A percentile compares a stretch with the other conserved stretches of the same genome.
These are phyloP conservation scores for Monarcha castaneiventris DNA, from an alignment of 2,113 vertebrate species.

Conservation along the genomic window DNA sequence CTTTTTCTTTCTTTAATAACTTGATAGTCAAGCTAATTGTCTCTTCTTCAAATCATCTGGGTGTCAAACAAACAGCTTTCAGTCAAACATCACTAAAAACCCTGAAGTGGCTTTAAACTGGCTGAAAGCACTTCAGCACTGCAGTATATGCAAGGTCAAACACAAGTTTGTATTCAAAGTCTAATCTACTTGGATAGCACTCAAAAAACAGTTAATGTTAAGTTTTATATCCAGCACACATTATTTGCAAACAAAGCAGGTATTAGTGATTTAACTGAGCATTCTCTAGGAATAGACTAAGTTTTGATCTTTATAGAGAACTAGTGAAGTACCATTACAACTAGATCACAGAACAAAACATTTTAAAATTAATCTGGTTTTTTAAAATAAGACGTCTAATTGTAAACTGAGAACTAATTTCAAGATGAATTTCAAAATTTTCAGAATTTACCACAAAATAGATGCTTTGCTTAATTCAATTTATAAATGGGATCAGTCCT, in stretches of 20 bases:
- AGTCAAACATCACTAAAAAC: conserved; percentile 2
- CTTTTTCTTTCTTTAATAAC: background rate
- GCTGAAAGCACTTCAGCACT: conserved; percentile 23
- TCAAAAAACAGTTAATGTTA: conserved; percentile 12
- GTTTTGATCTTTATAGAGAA: background rate
- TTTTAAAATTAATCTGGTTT: background rate
- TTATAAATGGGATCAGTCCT: background rate
- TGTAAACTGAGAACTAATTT: background rate
- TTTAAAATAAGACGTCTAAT: background rate
- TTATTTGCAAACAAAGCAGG: conserved; percentile 32
- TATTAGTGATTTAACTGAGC: background rate
- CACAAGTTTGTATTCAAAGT: conserved; percentile 14
- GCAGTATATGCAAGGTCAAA: conserved; percentile 23
- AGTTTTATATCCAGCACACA: background rate
- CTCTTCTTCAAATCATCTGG: background rate
- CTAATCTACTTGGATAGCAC: conserved; percentile 44
- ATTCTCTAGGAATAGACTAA: background rate
- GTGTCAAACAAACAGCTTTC: background rate
- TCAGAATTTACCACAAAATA: background rate
- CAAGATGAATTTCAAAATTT: background rate
- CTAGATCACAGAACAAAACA: background rate
- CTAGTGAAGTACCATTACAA: background rate
- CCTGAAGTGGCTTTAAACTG: conserved; percentile 36
- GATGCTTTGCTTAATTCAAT: background rate
- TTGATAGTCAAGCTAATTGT: background rate